These are phyloP conservation scores for Cynopterus sphinx DNA, from an alignment of 2,797 vertebrate species.

Conservation along the genomic window DNA sequence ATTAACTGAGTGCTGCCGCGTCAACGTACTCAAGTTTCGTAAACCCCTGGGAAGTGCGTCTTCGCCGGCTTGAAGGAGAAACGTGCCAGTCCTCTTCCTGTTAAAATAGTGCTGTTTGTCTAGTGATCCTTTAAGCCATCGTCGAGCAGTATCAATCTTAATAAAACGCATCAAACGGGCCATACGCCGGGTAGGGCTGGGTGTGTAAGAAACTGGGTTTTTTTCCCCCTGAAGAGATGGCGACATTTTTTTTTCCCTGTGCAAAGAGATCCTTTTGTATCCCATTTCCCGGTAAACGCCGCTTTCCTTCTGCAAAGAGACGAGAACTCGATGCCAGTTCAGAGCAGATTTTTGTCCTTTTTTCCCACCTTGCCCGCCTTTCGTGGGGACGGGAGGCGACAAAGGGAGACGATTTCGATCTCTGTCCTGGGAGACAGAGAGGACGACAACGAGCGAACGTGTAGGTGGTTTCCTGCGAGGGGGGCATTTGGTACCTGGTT, in stretches of 20 bases:
- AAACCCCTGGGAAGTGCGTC: constrained; percentile 82
- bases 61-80: constrained; percentile 83
- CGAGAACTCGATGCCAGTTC: background rate
- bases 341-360: background rate
- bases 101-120: constrained; percentile 82
- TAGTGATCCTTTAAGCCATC: constrained; percentile 77
- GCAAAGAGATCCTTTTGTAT: constrained; percentile 66
- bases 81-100: constrained; percentile 79
- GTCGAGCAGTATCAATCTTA: constrained; percentile 84
- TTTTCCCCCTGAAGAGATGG: constrained; percentile 58
- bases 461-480: rapidly evolving
- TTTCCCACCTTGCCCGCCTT: background rate
- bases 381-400: background rate
- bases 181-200: constrained; percentile 76
- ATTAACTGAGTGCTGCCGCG: constrained; percentile 86
- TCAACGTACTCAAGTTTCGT: constrained; percentile 82
- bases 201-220: constrained; percentile 81
- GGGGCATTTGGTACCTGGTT: background rate
- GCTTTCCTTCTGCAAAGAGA: constrained; percentile 2
- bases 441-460: rapidly evolving
- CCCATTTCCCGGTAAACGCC: constrained; percentile 48
- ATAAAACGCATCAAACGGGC: constrained; percentile 83
- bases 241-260: constrained; percentile 74
- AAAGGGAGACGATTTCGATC: rapidly evolving
- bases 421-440: background rate